phyloP scores from a whole-genome alignment of 1,140 invertebrate species.

The Philopotamus ludificatus region DNA sequence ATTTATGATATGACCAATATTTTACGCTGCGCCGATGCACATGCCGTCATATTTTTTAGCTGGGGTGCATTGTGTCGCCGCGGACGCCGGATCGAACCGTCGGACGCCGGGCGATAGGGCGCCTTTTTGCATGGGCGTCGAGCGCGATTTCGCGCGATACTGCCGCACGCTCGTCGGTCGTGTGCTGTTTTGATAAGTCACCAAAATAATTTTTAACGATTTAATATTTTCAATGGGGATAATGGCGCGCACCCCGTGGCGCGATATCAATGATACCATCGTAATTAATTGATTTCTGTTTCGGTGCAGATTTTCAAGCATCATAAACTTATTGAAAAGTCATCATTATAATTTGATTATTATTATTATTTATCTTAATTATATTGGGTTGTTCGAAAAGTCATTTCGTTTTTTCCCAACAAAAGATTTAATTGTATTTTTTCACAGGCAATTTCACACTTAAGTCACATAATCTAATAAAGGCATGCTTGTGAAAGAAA shows the following conservation, averaged over 20 bases:
- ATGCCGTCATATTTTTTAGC: neutral
- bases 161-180: neutral
- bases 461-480: too few species aligned
- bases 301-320: too few species aligned
- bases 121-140: neutral
- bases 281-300: neutral
- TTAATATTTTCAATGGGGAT: conserved; percentile 1
- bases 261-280: conserved; percentile 10
- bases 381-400: too few species aligned
- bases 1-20: conserved; percentile 42
- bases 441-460: too few species aligned
- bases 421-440: too few species aligned
- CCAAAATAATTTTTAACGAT: conserved; percentile 21
- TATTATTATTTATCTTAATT: too few species aligned
- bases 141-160: neutral
- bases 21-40: conserved; percentile 21
- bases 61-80: neutral
- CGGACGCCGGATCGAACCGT: neutral
- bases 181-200: conserved; percentile 23
- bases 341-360: too few species aligned
- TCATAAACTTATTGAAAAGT: too few species aligned
- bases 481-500: too few species aligned
- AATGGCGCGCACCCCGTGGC: neutral
- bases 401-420: too few species aligned
- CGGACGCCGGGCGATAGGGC: neutral